phyloP scores from a whole-genome alignment of 2,797 vertebrate species.

The Pangasius djambal region DNA sequence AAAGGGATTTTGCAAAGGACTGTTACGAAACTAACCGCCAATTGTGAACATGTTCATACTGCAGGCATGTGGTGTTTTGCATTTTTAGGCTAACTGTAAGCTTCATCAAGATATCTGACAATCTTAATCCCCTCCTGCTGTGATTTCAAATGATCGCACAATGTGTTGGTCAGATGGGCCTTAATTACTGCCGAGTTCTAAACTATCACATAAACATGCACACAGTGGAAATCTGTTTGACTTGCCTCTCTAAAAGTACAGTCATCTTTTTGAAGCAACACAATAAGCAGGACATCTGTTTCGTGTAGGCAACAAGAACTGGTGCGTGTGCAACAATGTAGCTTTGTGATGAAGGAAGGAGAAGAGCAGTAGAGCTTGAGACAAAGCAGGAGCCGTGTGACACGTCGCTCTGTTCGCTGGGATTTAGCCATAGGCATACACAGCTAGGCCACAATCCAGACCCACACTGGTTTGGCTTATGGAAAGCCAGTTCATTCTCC shows the following conservation, averaged over 20 bases:
- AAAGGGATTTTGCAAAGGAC: not conserved
- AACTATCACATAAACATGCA: slow-evolving; percentile 20
- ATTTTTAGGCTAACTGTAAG: not conserved
- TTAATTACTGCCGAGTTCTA: slow-evolving; percentile 17
- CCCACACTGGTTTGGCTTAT: slow-evolving; percentile 26
- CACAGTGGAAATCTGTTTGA: slow-evolving; percentile 12
- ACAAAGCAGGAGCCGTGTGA: slow-evolving; percentile 21
- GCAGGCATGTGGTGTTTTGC: not conserved
- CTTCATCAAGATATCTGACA: not conserved
- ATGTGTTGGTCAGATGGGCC: slow-evolving; percentile 29
- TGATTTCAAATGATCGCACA: slow-evolving; percentile 9
- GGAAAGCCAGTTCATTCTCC: slow-evolving; percentile 16
- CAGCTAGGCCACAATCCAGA: slow-evolving; percentile 24
- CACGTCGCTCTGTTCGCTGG: slow-evolving; percentile 7
- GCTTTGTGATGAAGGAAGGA: slow-evolving; percentile 35
- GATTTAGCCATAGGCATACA: slow-evolving; percentile 19
- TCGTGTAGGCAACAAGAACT: slow-evolving; percentile 30
- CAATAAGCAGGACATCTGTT: slow-evolving; percentile 45
- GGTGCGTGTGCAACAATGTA: slow-evolving; percentile 43
- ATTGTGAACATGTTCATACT: not conserved
- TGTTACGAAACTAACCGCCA: not conserved
- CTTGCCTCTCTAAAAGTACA: slow-evolving; percentile 18
- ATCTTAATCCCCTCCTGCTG: not conserved
- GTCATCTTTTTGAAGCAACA: slow-evolving; percentile 38
- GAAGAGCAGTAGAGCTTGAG: slow-evolving; percentile 24